Conservation (phyloP, 2,113 vertebrate genomes). For the Tachysurus vachellii region DNA sequence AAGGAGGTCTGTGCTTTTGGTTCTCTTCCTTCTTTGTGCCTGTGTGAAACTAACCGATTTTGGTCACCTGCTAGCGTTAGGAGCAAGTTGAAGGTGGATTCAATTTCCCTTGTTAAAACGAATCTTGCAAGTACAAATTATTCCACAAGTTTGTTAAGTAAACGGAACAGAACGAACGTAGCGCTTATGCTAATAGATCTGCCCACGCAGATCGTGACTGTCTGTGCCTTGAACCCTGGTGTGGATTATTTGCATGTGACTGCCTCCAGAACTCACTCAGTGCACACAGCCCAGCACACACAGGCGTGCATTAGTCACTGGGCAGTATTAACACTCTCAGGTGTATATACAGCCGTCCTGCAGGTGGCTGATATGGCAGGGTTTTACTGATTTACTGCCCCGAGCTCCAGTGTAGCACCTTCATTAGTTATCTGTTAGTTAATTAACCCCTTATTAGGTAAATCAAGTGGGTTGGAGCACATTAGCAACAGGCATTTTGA, state of each 20-base stretch:
- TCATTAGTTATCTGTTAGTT: background rate
- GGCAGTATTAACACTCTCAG: background rate
- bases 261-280: background rate
- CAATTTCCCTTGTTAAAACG: background rate
- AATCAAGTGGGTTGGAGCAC: background rate
- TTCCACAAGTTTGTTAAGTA: background rate
- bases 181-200: constrained; percentile 1
- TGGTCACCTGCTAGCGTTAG: background rate
- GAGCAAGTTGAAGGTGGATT: background rate
- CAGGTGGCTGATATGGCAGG: background rate
- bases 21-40: background rate
- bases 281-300: too few relatives aligned
- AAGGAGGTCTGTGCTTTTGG: too few relatives aligned
- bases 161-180: background rate
- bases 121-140: background rate
- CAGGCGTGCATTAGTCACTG: constrained; percentile 5
- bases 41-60: background rate
- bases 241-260: constrained; percentile 10
- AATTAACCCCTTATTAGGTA: background rate
- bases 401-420: background rate
- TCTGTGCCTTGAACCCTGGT: constrained; percentile 10
- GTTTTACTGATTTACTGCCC: background rate
- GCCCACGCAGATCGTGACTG: constrained; percentile 1
- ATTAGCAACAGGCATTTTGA: background rate
- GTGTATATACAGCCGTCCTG: background rate